Evolutionary conservation across 1,140 invertebrate species (phyloP), one percentile per base, ranked within the genome.

Genomic region (Zaprionus ornatus): DNA sequence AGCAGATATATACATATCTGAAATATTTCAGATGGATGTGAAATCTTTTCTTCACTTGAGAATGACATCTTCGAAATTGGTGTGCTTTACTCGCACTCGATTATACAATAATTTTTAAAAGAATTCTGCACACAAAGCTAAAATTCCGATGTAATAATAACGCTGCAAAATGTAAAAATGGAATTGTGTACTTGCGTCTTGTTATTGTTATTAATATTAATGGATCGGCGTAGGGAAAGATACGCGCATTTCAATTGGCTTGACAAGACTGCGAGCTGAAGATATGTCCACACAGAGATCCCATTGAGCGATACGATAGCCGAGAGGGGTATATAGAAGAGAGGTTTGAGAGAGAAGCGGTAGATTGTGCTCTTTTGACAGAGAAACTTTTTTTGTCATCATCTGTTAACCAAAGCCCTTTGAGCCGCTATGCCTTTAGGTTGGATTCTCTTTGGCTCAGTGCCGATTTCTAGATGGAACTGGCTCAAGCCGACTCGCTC

Each of bases 391-490:
- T 37, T 45, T 45, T 17, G 42, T 10, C 17, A 48, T 15, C 17
- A 17, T 17, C 17, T 45, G 23, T 57, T 57, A 35, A 27, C 15
- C 21, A 15, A 42, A n/a, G 21, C 13, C 60, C 48, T 32, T 63
- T 37, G 0, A 21, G 61, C 6, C 12, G 12, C n/a, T 52, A 9
- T 23, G 27, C 3, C 19, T n/a, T 19, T 23, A 15, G 29, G 23
- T 45, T 7, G 35, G 25, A 25, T 40, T 55, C 29, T 23, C 72
- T 54, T 50, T 29, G 25, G 27, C 12, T 15, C 29, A 35, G 13
- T 42, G 52, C 37, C 50, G 68, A 65, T 78, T 79, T 90, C 86
- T 82, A 77, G 82, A 68, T 67, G n/a, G 74, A 91, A 91, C 91
- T 80, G 79, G 91, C 74, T 70, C 66, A 66, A 80, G 74, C 80